phyloP scores from a whole-genome alignment of 2,888 invertebrate species.

The Cephus rjabovi region DNA sequence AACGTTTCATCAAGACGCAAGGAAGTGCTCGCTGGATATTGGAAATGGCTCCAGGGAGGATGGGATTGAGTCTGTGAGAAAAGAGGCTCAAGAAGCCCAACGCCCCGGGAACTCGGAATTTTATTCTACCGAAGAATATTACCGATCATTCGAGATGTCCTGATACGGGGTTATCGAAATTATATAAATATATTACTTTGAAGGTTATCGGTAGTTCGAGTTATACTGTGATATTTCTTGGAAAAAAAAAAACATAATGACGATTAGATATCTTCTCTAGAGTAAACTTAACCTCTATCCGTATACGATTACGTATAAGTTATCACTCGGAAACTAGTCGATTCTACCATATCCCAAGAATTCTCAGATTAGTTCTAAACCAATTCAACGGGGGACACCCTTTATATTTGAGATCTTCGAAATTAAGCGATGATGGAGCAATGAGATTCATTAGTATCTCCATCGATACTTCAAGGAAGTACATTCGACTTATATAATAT shows the following conservation, averaged over 20 bases:
- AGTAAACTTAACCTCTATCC: not conserved
- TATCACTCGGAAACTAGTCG: too few relatives aligned
- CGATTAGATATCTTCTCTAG: not conserved
- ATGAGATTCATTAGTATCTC: not conserved
- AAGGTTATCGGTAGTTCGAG: not conserved
- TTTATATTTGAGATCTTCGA: not conserved
- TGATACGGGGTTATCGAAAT: not conserved
- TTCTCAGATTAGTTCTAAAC: too few relatives aligned
- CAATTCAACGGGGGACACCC: not conserved
- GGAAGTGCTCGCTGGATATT: constrained; percentile 35
- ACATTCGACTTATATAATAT: not conserved
- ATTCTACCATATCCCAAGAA: too few relatives aligned
- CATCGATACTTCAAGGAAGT: not conserved
- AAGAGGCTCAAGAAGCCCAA: not conserved
- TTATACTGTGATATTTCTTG: not conserved
- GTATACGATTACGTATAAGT: too few relatives aligned
- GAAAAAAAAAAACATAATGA: not conserved
- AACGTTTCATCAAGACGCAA: constrained; percentile 43
- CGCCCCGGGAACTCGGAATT: not conserved
- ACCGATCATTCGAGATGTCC: not conserved
- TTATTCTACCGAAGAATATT: not conserved
- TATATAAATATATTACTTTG: not conserved
- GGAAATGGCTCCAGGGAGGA: constrained; percentile 22
- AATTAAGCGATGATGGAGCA: not conserved
- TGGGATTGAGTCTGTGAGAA: not conserved